Evolutionary conservation across 2,888 invertebrate genomes (phyloP).

Genomic region (Odontocolon sp.): DNA sequence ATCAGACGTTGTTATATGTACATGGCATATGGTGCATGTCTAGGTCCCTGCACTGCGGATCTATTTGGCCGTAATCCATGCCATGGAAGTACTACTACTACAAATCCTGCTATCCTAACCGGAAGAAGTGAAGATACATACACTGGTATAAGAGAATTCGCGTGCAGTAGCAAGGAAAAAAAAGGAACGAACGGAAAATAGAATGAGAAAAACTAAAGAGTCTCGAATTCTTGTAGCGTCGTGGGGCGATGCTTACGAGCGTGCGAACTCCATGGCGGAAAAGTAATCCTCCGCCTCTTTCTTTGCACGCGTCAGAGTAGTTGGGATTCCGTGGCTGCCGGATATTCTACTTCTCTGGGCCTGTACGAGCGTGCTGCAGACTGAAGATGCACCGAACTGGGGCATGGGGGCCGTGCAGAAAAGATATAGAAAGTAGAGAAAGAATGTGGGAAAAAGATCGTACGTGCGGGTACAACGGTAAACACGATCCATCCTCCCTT

Average conservation of each 20-base stretch:
- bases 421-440: constrained; percentile 31
- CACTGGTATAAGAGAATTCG: constrained; percentile 16
- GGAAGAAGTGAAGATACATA: constrained; percentile 16
- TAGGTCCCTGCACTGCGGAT: constrained; percentile 50
- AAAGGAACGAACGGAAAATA: neutral
- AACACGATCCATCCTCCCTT: constrained; percentile 44
- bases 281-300: constrained; percentile 36
- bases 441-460: constrained; percentile 30
- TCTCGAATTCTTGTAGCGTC: constrained; percentile 41
- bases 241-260: constrained; percentile 38
- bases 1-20: constrained; percentile 9
- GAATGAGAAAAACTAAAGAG: neutral
- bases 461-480: constrained; percentile 32
- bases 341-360: constrained; percentile 41
- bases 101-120: constrained; percentile 27
- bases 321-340: constrained; percentile 26
- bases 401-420: constrained; percentile 35
- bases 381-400: constrained; percentile 49
- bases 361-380: constrained; percentile 21
- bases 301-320: constrained; percentile 3
- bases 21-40: constrained; percentile 33
- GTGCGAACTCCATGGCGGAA: constrained; percentile 45
- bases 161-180: constrained; percentile 17
- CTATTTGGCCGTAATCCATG: constrained; percentile 54
- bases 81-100: constrained; percentile 28